Percentiles rank a stretch among this genome's conserved stretches.
These are phyloP conservation scores for Pegoplata infirma DNA, from an alignment of 2,888 invertebrate species.

Conservation along the genomic window DNA sequence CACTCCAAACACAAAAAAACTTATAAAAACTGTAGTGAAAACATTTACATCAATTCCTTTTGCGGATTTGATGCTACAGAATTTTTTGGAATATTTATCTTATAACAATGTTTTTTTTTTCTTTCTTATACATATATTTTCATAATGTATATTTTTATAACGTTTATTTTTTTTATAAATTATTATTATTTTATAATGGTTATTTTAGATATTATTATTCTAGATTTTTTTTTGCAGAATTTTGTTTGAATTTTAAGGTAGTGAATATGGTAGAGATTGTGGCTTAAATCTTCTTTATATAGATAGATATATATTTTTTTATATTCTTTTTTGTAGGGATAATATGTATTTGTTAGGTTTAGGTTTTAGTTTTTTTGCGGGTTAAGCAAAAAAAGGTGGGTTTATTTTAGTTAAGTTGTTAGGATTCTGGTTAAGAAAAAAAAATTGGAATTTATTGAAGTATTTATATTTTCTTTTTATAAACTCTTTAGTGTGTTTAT, in stretches of 20 bases:
- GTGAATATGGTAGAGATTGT: constrained; percentile 7
- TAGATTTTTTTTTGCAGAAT: neutral
- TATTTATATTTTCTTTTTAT: neutral
- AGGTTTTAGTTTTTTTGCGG: neutral
- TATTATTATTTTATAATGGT: constrained; percentile 11
- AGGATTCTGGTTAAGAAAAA: neutral
- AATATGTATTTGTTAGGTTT: neutral
- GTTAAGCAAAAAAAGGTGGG: constrained; percentile 9
- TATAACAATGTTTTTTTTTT: constrained; percentile 1
- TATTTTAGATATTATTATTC: constrained; percentile 14
- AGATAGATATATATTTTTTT: neutral
- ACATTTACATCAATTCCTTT: constrained; percentile 65
- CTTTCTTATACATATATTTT: no score
- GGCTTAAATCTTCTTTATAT: neutral
- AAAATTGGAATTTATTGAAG: neutral
- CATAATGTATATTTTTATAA: constrained; percentile 20
- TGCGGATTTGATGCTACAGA: neutral
- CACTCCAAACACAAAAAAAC: constrained; percentile 3
- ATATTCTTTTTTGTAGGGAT: neutral
- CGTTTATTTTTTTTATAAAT: no score
- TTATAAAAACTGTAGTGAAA: constrained; percentile 65
- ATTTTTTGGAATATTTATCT: constrained; percentile 1
- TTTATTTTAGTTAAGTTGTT: neutral
- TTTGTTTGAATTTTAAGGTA: no score
- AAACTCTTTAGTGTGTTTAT: neutral